phyloP scores from a whole-genome alignment of 1,140 invertebrate genomes.

The Eufriesea mexicana region DNA sequence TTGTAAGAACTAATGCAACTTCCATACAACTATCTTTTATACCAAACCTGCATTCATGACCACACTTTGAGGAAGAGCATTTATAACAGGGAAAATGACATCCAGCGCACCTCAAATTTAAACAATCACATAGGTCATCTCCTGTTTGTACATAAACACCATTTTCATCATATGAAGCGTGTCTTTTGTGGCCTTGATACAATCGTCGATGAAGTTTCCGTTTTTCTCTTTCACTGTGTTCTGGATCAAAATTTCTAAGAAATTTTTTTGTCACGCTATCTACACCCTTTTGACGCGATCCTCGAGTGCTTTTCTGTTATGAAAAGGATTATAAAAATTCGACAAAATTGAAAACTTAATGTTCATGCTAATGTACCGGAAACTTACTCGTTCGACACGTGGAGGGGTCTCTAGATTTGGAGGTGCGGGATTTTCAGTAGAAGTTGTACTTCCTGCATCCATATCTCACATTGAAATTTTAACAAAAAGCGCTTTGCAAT shows the following conservation, averaged over 20 bases:
- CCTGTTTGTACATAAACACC: slow-evolving; percentile 81
- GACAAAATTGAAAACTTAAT: too few species aligned
- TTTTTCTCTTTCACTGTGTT: slow-evolving; percentile 79
- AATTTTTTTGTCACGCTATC: slow-evolving; percentile 77
- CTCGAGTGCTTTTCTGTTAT: slow-evolving; percentile 69
- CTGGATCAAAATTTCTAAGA: slow-evolving; percentile 79
- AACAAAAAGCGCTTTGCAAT: too few species aligned
- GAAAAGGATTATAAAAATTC: neutral
- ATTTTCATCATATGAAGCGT: slow-evolving; percentile 76
- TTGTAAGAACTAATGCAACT: neutral
- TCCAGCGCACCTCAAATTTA: slow-evolving; percentile 87
- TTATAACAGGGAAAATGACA: slow-evolving; percentile 91
- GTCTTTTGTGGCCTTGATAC: slow-evolving; percentile 72
- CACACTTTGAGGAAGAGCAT: slow-evolving; percentile 86
- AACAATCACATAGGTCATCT: slow-evolving; percentile 90
- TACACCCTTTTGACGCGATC: slow-evolving; percentile 61
- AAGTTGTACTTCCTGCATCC: neutral
- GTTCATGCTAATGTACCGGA: neutral
- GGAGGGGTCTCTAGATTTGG: neutral
- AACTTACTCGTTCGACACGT: slow-evolving; percentile 32
- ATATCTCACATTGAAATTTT: neutral
- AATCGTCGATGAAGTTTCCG: slow-evolving; percentile 78
- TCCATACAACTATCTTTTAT: neutral
- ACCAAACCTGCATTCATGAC: slow-evolving; percentile 84
- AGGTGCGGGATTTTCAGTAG: neutral